Conservation (phyloP, 2,888 invertebrate species). For the Lagria hirta region DNA sequence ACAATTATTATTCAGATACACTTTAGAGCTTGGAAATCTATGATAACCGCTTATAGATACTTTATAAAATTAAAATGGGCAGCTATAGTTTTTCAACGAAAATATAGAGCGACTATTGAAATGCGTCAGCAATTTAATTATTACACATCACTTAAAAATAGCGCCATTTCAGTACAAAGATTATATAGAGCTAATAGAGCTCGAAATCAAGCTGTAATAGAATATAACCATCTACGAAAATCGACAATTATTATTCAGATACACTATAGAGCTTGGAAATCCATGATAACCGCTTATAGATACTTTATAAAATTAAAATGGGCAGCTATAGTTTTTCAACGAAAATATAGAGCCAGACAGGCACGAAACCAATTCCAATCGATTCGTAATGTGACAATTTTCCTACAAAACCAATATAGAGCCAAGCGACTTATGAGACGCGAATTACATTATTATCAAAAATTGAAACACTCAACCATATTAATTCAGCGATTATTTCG, state of each 20-base stretch:
- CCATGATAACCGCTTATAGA: slow-evolving; percentile 30
- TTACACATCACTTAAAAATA: slow-evolving; percentile 11
- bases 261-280: slow-evolving; percentile 37
- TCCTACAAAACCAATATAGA: slow-evolving; percentile 58
- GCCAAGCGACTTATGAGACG: slow-evolving; percentile 52
- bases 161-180: slow-evolving; percentile 28
- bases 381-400: slow-evolving; percentile 49
- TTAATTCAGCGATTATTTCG: slow-evolving; percentile 53
- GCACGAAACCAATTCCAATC: slow-evolving; percentile 29
- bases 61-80: slow-evolving; percentile 25
- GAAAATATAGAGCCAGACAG: slow-evolving; percentile 2
- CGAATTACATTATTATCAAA: slow-evolving; percentile 41
- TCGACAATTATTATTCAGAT: slow-evolving; percentile 15
- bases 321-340: slow-evolving; percentile 32
- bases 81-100: slow-evolving; percentile 47
- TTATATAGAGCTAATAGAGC: slow-evolving; percentile 3
- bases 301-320: slow-evolving; percentile 35
- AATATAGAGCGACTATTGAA: slow-evolving; percentile 43
- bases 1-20: slow-evolving; percentile 39
- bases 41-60: slow-evolving; percentile 37
- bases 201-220: slow-evolving; percentile 44
- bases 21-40: slow-evolving; percentile 51
- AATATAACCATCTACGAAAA: not conserved
- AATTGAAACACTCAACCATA: slow-evolving; percentile 49
- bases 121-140: slow-evolving; percentile 43